Percentiles rank a stretch among this genome's conserved stretches.
phyloP scores from a whole-genome alignment of 2,113 vertebrate species.

The Nerophis ophidion region DNA sequence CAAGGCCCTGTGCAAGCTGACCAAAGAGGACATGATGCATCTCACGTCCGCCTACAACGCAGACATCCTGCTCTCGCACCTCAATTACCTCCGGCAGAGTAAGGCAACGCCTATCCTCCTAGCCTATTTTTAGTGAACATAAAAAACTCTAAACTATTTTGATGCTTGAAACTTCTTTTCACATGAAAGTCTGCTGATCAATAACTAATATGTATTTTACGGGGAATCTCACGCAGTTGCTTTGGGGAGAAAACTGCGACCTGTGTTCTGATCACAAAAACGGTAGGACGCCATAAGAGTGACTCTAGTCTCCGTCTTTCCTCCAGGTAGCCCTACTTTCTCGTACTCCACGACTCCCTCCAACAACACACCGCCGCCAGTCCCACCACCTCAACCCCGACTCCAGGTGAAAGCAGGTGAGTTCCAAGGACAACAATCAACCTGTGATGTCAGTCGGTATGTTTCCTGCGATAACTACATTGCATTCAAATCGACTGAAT shows the following conservation, averaged over 20 bases:
- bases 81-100: conserved; percentile 81
- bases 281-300: too few relatives aligned
- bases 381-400: conserved; percentile 60
- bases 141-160: background rate
- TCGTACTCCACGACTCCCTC: conserved; percentile 69
- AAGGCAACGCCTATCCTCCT: conserved; percentile 32
- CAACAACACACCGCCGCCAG: conserved; percentile 66
- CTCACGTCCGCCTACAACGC: conserved; percentile 77
- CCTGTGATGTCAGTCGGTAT: too few relatives aligned
- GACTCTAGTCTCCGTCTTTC: background rate
- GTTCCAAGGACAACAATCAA: conserved; percentile 2
- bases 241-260: background rate
- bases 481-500: too few relatives aligned
- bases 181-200: too few relatives aligned
- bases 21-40: conserved; percentile 78
- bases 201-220: too few relatives aligned
- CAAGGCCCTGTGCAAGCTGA: conserved; percentile 78
- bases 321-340: conserved; percentile 77
- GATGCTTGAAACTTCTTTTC: too few relatives aligned
- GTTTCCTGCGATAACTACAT: too few relatives aligned
- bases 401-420: conserved; percentile 78
- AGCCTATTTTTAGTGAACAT: background rate
- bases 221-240: background rate
- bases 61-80: conserved; percentile 79
- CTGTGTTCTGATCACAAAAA: too few relatives aligned